Evolutionary conservation across 2,113 vertebrate species (phyloP), one percentile per base, ranked within the genome.

Genomic region (Brienomyrus longianalis): DNA sequence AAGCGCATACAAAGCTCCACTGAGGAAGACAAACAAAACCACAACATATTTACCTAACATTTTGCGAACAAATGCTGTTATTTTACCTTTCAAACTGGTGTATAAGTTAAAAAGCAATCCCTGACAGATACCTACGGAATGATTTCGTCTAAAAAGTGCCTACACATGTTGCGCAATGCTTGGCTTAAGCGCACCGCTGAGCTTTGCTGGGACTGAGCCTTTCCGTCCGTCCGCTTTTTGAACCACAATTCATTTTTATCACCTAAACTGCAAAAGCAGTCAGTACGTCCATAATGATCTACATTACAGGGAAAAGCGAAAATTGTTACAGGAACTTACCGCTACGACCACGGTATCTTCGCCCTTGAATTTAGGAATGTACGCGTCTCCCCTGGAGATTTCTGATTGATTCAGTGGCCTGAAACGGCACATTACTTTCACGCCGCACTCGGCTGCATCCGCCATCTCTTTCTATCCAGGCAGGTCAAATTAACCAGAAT

Each of bases 361-460:
- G 90, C 95, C 96, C 94, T 97, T 96, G 92, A 97, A 97, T 93
- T 95, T 95, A 8, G 96, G 95, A 93, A 97, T 96, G 93, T 96
- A 97, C 92, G 96, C 96, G 93, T 97, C 96, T 27, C 96, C 96
- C 43, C 96, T 94, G 11, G 96, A 93, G 56, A 95, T 95, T 93
- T 97, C 96, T 3, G 96, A 94, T 47, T 95, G 94, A 92, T 96
- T 97, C 91, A 97, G 94, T 87, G 96, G 96, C 91, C 96, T 95
- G 92, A 97, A 97, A 88, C 96, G 95, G 95, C 96, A 97, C 96
- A 97, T 96, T 93, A 97, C 96, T 93, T 97, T 96, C 93, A 97
- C 96, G 94, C 96, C 97, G 96, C 96, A 97, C 92, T 97, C 96
- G 1, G 96, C 95, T 43, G 96, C 96, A 88, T 96, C 96, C 95